These are phyloP conservation scores for Trachymyrmex septentrionalis DNA, from an alignment of 1,140 invertebrate genomes.

Conservation along the genomic window DNA sequence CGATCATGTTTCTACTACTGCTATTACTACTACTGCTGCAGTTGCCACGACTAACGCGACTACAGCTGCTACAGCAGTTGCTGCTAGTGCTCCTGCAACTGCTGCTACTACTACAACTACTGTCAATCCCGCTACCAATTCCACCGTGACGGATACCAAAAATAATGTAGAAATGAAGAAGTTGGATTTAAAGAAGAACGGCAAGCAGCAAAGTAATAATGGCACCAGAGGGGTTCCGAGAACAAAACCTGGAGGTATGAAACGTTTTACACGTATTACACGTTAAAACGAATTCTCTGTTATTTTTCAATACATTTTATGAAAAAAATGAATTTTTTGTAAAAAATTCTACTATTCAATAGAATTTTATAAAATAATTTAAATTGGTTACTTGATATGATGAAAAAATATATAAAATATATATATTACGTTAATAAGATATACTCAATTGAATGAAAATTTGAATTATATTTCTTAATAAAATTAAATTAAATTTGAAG, in stretches of 20 bases:
- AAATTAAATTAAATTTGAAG: slow-evolving; percentile 64
- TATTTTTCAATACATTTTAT: not conserved
- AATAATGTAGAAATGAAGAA: slow-evolving; percentile 75
- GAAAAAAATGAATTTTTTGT: not conserved
- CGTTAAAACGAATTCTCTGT: not conserved
- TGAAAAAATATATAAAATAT: not conserved
- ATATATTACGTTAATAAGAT: too few species aligned
- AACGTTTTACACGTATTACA: not conserved
- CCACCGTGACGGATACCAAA: slow-evolving; percentile 55
- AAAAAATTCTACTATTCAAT: not conserved
- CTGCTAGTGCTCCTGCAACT: slow-evolving; percentile 53
- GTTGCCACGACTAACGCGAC: slow-evolving; percentile 57
- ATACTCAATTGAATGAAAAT: not conserved
- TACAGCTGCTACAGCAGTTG: slow-evolving; percentile 50
- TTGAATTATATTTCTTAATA: slow-evolving; percentile 3
- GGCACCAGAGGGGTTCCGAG: slow-evolving; percentile 68
- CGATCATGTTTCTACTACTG: slow-evolving; percentile 60
- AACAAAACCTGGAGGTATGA: slow-evolving; percentile 76
- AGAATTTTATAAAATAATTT: not conserved
- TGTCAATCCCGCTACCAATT: slow-evolving; percentile 35
- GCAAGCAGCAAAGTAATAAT: slow-evolving; percentile 74
- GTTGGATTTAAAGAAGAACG: slow-evolving; percentile 68
- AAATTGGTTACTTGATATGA: not conserved
- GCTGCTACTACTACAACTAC: slow-evolving; percentile 46
- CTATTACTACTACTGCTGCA: slow-evolving; percentile 47